Percentiles rank a stretch among this genome's conserved stretches.
These are phyloP conservation scores for Druon quercuslanigerum DNA, from an alignment of 1,140 invertebrate species.

Conservation along the genomic window DNA sequence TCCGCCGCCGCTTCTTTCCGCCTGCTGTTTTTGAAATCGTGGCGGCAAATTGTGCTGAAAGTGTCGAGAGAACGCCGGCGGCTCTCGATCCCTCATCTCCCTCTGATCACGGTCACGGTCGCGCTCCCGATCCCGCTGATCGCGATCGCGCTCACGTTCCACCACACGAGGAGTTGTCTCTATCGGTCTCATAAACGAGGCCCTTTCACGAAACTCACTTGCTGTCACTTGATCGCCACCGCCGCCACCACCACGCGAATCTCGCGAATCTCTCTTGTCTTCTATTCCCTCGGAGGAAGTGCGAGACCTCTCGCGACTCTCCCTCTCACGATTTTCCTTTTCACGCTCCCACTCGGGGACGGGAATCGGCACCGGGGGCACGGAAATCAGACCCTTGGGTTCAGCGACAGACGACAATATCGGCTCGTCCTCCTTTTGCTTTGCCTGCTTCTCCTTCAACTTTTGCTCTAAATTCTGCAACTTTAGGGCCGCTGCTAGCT, in stretches of 20 bases:
- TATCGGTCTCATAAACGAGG: constrained; percentile 50
- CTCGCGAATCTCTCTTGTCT: constrained; percentile 64
- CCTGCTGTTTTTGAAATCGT: constrained; percentile 88
- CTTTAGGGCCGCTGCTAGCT: constrained; percentile 79
- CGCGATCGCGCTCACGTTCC: constrained; percentile 35
- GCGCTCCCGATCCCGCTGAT: constrained; percentile 62
- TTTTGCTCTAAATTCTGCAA: constrained; percentile 80
- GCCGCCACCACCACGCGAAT: background rate
- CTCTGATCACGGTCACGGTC: constrained; percentile 71
- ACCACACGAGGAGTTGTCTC: constrained; percentile 37
- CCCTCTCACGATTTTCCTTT: constrained; percentile 69
- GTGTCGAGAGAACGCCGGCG: constrained; percentile 80
- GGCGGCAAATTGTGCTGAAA: constrained; percentile 90
- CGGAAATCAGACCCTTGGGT: constrained; percentile 65
- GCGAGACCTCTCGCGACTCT: constrained; percentile 72
- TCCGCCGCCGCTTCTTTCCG: constrained; percentile 75
- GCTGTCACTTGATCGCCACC: constrained; percentile 43
- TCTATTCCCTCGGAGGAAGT: constrained; percentile 76
- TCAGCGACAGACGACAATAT: constrained; percentile 60
- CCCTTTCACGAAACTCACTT: constrained; percentile 54
- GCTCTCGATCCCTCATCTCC: constrained; percentile 66
- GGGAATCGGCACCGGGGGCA: constrained; percentile 73
- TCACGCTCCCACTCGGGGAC: constrained; percentile 79
- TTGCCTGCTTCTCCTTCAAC: constrained; percentile 75
- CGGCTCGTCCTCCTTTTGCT: constrained; percentile 71